Percentiles rank a stretch among this genome's conserved stretches.
Evolutionary conservation across 2,113 vertebrate species (phyloP).

Genomic region (Brachirus orientalis): DNA sequence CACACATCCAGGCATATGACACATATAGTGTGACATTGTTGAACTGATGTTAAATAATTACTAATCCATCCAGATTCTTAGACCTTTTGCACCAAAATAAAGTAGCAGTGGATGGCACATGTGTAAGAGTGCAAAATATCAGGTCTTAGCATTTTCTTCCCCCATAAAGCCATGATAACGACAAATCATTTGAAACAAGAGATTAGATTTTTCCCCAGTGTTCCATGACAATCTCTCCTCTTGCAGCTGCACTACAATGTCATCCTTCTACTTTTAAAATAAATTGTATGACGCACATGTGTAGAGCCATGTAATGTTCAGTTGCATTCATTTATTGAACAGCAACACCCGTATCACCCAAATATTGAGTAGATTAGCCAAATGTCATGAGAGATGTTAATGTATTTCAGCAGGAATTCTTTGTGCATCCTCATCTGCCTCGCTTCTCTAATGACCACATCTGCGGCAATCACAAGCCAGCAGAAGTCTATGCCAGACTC

Average conservation of each 20-base stretch:
- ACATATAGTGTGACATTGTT: neutral
- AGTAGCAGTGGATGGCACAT: neutral
- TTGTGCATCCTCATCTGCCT: neutral
- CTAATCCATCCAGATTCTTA: constrained; percentile 10
- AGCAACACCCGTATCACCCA: neutral
- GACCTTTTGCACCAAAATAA: neutral
- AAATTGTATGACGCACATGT: neutral
- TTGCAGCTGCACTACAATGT: constrained; percentile 12
- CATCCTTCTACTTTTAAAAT: constrained; percentile 9
- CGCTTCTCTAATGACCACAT: constrained; percentile 4
- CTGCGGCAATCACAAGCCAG: constrained; percentile 51
- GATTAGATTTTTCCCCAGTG: constrained; percentile 1
- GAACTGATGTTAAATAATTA: constrained; percentile 10
- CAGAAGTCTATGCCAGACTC: constrained; percentile 50
- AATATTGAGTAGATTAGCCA: constrained; percentile 1
- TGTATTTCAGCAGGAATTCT: constrained; percentile 14
- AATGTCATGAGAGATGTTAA: constrained; percentile 3
- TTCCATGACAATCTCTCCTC: neutral
- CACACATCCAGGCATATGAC: constrained; percentile 8
- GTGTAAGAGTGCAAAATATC: neutral
- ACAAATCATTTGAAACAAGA: neutral
- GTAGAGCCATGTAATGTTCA: neutral
- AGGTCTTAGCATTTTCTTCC: neutral
- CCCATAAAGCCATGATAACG: neutral
- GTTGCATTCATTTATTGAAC: neutral